Base-by-base conservation (phyloP, 2,888 invertebrate species). In the Volucella bombylans region DNA sequence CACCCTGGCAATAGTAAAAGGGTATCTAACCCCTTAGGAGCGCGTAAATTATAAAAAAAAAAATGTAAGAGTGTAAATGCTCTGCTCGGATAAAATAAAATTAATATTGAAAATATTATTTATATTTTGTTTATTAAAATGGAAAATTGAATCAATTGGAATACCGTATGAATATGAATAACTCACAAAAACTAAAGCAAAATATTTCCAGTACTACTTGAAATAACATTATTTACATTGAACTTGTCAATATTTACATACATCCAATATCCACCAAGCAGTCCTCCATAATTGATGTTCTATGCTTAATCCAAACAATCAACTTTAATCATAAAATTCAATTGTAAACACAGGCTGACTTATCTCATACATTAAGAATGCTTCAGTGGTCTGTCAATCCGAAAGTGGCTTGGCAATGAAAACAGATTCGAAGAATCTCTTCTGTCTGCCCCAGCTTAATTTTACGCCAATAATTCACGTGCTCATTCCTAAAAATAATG, bases 401-500 rank as follows among this genome's bases (percentile, higher is more conserved):
- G 38, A 67, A 68, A 76, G 76, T 69, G 67, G 50, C 52, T 76
- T 76, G 68, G 67, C 76, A 76, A 61, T 59, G 52, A 52, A 76
- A 59, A 45, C 41, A n/a, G 23, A 55, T 67, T 74, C n/a, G n/a
- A 39, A 52, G 68, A 59, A 38, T 49, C 64, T 43, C 18, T 18
- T 23, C 15, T 49, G 39, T 65, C 52, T 49, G 38, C 59, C 39
- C 15, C 8, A 61, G 6, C 8, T 4, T n/a, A 9, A 23, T 49
- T 65, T 18, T 18, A 12, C 38, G 23, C 45, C 23, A 49, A 55
- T 64, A 55, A 67, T 59, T 74, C 74, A 74, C 74, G 74, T 65
- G 67, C 45, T 76, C 76, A 68, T 76, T 38, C 52, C 76, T 61
- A 76, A 68, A 76, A 76, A 76, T 72, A 72, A 76, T 68, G 43